These are phyloP conservation scores for Agriopis aurantiaria DNA, from an alignment of 2,888 invertebrate species.

Conservation along the genomic window DNA sequence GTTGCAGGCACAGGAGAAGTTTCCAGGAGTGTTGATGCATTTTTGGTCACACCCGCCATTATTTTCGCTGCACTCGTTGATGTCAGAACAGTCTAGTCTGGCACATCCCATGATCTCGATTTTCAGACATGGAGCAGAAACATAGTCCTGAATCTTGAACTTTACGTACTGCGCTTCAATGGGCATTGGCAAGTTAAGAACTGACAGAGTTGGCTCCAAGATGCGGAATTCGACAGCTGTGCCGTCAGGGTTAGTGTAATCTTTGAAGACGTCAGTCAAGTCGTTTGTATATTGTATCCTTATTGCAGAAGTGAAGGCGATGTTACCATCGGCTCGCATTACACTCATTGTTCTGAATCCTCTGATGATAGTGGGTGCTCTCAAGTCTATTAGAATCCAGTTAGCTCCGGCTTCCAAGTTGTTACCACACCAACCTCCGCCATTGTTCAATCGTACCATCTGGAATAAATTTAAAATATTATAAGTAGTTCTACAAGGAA, in stretches of 20 bases:
- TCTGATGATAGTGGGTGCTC: slow-evolving; percentile 94
- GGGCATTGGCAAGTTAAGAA: slow-evolving; percentile 95
- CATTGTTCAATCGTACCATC: slow-evolving; percentile 94
- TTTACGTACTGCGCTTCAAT: slow-evolving; percentile 96
- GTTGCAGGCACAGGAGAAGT: slow-evolving; percentile 95
- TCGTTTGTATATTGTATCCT: slow-evolving; percentile 95
- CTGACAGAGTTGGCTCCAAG: slow-evolving; percentile 95
- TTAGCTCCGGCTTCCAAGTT: slow-evolving; percentile 94
- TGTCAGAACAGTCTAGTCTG: slow-evolving; percentile 94
- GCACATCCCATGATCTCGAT: slow-evolving; percentile 97
- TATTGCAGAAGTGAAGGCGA: slow-evolving; percentile 96
- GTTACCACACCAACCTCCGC: slow-evolving; percentile 96
- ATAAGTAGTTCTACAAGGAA: slow-evolving; percentile 3
- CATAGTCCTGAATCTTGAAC: slow-evolving; percentile 95
- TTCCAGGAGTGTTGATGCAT: slow-evolving; percentile 95
- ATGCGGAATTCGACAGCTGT: slow-evolving; percentile 97
- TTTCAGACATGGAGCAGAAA: slow-evolving; percentile 95
- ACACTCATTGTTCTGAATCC: slow-evolving; percentile 97
- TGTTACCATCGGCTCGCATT: slow-evolving; percentile 91
- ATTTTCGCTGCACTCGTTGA: slow-evolving; percentile 94
- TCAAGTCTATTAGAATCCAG: slow-evolving; percentile 95
- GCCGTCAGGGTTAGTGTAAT: slow-evolving; percentile 96
- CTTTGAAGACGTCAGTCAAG: slow-evolving; percentile 95
- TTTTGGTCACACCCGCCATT: slow-evolving; percentile 98
- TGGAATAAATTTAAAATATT: slow-evolving; percentile 62